Base-by-base conservation (phyloP, 1,140 invertebrate species). In the Lycorma delicatula region DNA sequence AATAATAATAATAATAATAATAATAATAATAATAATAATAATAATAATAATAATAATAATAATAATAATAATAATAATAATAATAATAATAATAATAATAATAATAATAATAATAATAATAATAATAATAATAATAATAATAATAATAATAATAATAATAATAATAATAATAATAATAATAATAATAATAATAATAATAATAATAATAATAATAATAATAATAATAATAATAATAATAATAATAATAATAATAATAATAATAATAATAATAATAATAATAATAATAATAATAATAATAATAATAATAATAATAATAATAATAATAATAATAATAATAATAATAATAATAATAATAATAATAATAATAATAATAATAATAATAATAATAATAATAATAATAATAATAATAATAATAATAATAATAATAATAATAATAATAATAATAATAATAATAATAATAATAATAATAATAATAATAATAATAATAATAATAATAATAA, bases 141-240 rank as follows among this genome's bases (percentile, higher is more conserved):
- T 26, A 26, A 29, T 51, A 51, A 29, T 26, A 26, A 29, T 51
- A 51, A 29, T 26, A 26, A 29, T 51, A 51, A 29, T 26, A 26
- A 29, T 51, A 51, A 29, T 26, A 26, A 29, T 51, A 51, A 29
- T 26, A 26, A 29, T 51, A 51, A 29, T 26, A 26, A 29, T 51
- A 51, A 29, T 26, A 26, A 29, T 51, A 51, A 29, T 26, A 26
- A 29, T 51, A 51, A 29, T 26, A 26, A 29, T 51, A 51, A 51
- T 26, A 26, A 51, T 51, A 51, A 51, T 26, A 26, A 51, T 51
- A 51, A 51, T 26, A 26, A 51, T 51, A 51, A 51, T 26, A 26
- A 26, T 51, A 51, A 51, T 26, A 26, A 26, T 51, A 51, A 51
- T 26, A 26, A 26, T 51, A 51, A 51, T 26, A 26, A 26, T 51